Conservation (phyloP, 35 echinoderm and acorn worm species). For the Apostichopus japonicus region DNA sequence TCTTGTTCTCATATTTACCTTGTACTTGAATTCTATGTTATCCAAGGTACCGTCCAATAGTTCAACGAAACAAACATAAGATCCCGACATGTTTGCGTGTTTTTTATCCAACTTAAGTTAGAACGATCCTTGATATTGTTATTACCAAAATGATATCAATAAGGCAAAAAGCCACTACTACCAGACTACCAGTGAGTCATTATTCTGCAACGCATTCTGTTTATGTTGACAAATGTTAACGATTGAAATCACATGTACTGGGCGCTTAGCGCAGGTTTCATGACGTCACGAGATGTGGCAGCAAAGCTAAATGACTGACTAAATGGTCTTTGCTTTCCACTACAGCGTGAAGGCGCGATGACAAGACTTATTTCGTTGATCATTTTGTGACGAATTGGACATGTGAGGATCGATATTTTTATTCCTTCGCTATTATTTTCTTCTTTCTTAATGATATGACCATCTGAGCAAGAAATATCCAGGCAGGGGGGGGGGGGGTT, state of each 20-base stretch:
- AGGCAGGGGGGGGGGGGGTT: no score
- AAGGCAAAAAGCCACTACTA: neutral
- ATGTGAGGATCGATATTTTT: no score
- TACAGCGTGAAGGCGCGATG: no score
- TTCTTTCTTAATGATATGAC: no score
- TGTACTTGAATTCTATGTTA: constrained; percentile 41
- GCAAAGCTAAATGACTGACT: no score
- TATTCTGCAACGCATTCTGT: neutral
- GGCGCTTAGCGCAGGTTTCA: neutral
- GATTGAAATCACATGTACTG: neutral
- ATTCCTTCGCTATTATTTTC: no score
- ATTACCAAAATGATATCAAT: neutral
- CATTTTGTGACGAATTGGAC: no score
- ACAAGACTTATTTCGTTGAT: no score
- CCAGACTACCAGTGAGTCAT: neutral
- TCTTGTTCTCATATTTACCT: neutral
- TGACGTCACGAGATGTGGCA: no score
- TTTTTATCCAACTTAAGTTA: constrained; percentile 6
- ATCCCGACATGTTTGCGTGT: constrained; percentile 26
- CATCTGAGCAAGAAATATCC: no score
- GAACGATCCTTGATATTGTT: neutral
- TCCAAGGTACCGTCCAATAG: constrained; percentile 22
- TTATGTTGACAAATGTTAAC: neutral
- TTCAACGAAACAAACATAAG: constrained; percentile 35
- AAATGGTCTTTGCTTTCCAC: no score